Evolutionary conservation across 1,140 invertebrate species (phyloP).

Genomic region (Caerostris extrusa): DNA sequence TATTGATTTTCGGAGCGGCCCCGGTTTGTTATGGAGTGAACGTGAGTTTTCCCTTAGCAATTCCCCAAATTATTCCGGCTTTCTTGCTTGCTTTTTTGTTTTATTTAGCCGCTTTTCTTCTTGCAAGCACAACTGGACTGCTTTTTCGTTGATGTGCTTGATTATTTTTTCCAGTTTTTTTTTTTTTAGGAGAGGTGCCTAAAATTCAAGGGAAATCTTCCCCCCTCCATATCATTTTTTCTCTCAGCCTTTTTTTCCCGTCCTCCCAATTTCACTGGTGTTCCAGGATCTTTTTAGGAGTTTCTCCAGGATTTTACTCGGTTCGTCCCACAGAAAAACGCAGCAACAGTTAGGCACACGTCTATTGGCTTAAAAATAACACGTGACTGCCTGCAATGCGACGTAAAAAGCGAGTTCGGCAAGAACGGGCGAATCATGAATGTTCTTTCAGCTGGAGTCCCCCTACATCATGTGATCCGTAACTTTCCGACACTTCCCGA

Average conservation of each 20-base stretch:
- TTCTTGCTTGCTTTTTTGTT: constrained; percentile 4
- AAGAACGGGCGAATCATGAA: constrained; percentile 49
- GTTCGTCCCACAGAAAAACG: constrained; percentile 67
- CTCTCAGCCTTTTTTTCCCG: background rate
- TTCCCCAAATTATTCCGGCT: background rate
- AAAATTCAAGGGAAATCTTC: background rate
- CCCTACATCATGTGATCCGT: constrained; percentile 55
- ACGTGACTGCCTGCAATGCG: constrained; percentile 74
- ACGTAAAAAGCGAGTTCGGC: constrained; percentile 56
- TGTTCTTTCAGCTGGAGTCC: constrained; percentile 39
- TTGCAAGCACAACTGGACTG: constrained; percentile 6
- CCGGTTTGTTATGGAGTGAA: constrained; percentile 38
- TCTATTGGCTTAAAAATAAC: constrained; percentile 56
- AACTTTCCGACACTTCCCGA: constrained; percentile 55
- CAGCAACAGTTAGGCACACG: constrained; percentile 72
- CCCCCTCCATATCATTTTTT: background rate
- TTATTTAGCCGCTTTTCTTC: background rate
- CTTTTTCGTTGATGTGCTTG: constrained; percentile 25
- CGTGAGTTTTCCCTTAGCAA: background rate
- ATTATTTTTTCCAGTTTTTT: constrained; percentile 37
- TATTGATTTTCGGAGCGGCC: constrained; percentile 58
- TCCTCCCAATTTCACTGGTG: constrained; percentile 13
- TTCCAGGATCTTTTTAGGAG: constrained; percentile 37
- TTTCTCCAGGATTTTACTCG: constrained; percentile 19
- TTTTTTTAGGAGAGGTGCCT: background rate